Base-by-base conservation (phyloP, 2,797 vertebrate genomes). In the Dermochelys coriacea region DNA sequence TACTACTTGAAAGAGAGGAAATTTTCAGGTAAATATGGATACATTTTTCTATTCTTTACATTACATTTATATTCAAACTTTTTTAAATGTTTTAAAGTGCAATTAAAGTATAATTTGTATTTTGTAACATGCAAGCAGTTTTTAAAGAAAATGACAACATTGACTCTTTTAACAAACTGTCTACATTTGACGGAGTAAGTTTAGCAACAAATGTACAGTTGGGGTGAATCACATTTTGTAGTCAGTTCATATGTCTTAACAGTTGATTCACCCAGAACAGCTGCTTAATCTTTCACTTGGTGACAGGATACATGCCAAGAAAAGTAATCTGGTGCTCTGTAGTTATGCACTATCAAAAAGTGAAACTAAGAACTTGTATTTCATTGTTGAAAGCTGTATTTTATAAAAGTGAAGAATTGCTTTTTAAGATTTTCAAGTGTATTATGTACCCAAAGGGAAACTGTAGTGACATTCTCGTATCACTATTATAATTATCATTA, bases 181-280 rank as follows among this genome's bases (percentile, higher is more conserved):
- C 47, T 68, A 93, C 84, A 78, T 84, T 47, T 88, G 93, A 83
- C 85, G 95, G 91, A 49, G 4, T 89, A 41, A 94, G 90, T 90
- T 80, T 12, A 94, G 93, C 93, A 96, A 94, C 91, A 94, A 89
- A 87, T 86, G 47, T 93, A 90, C 75, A 89, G 79, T 85, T 93
- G 91, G 88, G 84, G 1, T 95, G 96, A 97, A 94, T 96, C 94
- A 92, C 64, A 74, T 93, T 95, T 95, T 95, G 88, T 95, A 51
- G 29, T 93, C 83, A 51, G 82, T 97, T 97, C 96, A 97, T 34
- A 3, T 97, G 97, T 95, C 80, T 57, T 92, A 93, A 88, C 96
- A 96, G 94, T 95, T 97, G 96, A 95, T 96, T 95, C 80, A 52
- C 84, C 68, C 8, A 93, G 91, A 92, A 88, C 80, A 97, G 91